Evolutionary conservation across 2,888 invertebrate genomes (phyloP), one percentile per base, ranked within the genome.

Genomic region (Exephanes ischioxanthus): DNA sequence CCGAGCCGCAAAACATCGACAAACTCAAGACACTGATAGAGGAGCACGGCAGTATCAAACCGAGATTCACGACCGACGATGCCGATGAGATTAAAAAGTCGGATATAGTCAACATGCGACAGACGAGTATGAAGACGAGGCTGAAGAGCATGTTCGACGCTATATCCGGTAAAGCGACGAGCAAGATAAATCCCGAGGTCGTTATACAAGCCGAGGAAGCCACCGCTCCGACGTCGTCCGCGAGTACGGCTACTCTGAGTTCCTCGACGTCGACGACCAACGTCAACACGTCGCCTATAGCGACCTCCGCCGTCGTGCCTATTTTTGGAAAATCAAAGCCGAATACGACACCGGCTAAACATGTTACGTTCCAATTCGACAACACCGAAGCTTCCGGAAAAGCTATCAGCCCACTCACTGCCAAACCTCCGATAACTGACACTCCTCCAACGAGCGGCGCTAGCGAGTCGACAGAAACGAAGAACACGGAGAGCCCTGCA

Each of bases 101-200:
- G 26, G 94, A 94, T 70, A 92, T 94, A 71, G 88, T 91, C 1
- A 91, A 92, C 58, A 94, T 93, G 93, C 90, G 93, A n/a, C 91
- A 93, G 83, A 93, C 91, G 0, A 94, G 93, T 67, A 93, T 94
- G 93, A 91, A 91, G 48, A 89, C 91, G 0, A 91, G 93, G 76
- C 88, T 94, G 16, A 92, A 93, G 72, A 94, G 93, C 63, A 94
- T 94, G 94, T 94, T 94, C 41, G 92, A 94, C 81, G 94, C 94
- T 3, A 93, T 94, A 87, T 93, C 93, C 22, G 94, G 94, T 3
- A 93, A 93, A 91, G 90, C 89, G 26, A 80, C 91, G 3, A 93
- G 89, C 45, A 91, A 88, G 87, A 93, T 94, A 6, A 92, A 93
- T 88, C 93, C 93, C 0, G 93, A 93, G 41, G 92, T 94, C 0